These are phyloP conservation scores for Henricia sp. DNA, from an alignment of 53 echinoderm and acorn worm species.

Conservation along the genomic window DNA sequence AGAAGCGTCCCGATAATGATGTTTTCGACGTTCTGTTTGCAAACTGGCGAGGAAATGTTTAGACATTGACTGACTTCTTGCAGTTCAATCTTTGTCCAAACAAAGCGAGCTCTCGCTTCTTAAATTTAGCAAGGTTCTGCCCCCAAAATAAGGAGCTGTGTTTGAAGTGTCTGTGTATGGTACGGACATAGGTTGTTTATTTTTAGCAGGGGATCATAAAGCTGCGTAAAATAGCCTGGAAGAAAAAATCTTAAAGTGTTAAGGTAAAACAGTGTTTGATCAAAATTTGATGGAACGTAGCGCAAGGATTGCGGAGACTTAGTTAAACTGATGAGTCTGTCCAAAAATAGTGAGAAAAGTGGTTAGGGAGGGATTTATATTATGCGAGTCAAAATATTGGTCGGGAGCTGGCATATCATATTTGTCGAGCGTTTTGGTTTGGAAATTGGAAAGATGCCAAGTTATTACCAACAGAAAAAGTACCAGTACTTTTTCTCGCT, in stretches of 20 bases:
- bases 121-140: conserved; percentile 10
- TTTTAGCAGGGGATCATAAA: neutral
- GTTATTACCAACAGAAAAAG: neutral
- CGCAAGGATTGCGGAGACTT: neutral
- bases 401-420: neutral
- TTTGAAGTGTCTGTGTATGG: neutral
- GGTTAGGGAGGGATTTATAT: neutral
- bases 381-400: neutral
- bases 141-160: neutral
- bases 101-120: conserved; percentile 10
- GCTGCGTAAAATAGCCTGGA: neutral
- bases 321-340: neutral
- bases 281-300: neutral
- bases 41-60: conserved; percentile 27
- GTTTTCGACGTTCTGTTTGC: conserved; percentile 27
- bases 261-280: neutral
- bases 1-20: neutral
- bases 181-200: neutral
- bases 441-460: conserved; percentile 5
- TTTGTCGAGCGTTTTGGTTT: neutral
- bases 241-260: neutral
- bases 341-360: neutral
- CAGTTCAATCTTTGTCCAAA: conserved; percentile 24
- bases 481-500: no score
- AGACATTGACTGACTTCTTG: conserved; percentile 16